These are phyloP conservation scores for Rhopalosiphum nymphaeae DNA, from an alignment of 2,888 invertebrate genomes.

Conservation along the genomic window DNA sequence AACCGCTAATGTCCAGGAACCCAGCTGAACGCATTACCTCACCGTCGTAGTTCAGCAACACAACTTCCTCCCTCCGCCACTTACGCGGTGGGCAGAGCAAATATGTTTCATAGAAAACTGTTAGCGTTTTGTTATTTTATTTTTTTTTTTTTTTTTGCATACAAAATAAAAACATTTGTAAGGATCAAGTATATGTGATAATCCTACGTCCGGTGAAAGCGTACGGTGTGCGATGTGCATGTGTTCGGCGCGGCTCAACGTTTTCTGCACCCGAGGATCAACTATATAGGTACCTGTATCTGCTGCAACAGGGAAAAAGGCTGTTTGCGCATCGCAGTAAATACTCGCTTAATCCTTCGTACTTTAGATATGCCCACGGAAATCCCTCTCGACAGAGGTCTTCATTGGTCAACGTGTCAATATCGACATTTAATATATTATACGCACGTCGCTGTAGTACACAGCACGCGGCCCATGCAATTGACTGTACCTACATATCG, in stretches of 20 bases:
- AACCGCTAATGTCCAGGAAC: constrained; percentile 65
- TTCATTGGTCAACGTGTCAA: constrained; percentile 44
- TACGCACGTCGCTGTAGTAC: not conserved
- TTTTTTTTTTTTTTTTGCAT: constrained; percentile 35
- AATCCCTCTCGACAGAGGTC: constrained; percentile 31
- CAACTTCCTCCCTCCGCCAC: not conserved
- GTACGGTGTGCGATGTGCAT: not conserved
- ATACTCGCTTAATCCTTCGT: constrained; percentile 29
- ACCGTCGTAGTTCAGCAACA: constrained; percentile 14
- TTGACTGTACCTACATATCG: not conserved
- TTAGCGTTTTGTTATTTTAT: not conserved
- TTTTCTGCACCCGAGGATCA: constrained; percentile 20
- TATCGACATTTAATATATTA: not conserved
- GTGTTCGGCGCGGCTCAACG: not conserved
- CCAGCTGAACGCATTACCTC: constrained; percentile 61
- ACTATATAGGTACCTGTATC: not conserved
- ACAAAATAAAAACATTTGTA: constrained; percentile 55
- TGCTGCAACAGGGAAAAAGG: constrained; percentile 5
- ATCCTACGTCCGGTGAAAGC: constrained; percentile 39
- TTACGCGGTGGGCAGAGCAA: not conserved
- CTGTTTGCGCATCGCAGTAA: constrained; percentile 34
- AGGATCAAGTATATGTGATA: constrained; percentile 43
- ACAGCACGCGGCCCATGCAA: not conserved
- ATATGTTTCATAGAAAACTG: constrained; percentile 39
- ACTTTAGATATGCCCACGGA: constrained; percentile 33